These are phyloP conservation scores for Microctonus hyperodae DNA, from an alignment of 2,888 invertebrate genomes.

Conservation along the genomic window DNA sequence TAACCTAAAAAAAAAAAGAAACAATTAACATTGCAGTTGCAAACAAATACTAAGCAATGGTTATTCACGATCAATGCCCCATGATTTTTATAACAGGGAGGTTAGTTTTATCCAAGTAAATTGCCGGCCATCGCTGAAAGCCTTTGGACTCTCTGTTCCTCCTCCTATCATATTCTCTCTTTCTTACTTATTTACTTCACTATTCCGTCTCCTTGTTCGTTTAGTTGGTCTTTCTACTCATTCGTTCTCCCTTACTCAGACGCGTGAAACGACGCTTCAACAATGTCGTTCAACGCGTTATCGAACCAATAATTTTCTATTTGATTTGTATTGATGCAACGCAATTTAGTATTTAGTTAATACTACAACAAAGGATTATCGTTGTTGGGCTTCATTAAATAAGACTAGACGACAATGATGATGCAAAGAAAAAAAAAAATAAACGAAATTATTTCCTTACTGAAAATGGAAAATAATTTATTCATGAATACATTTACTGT, in stretches of 20 bases:
- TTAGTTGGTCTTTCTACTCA: neutral
- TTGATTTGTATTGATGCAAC: constrained; percentile 2
- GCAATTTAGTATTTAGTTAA: neutral
- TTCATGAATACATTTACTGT: neutral
- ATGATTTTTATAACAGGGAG: constrained; percentile 11
- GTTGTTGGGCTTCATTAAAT: constrained; percentile 8
- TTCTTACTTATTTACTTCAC: neutral
- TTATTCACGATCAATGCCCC: neutral
- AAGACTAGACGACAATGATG: neutral
- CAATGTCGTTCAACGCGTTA: constrained; percentile 25
- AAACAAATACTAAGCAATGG: neutral
- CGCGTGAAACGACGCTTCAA: constrained; percentile 25
- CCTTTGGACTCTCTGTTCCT: constrained; percentile 6
- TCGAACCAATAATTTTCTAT: constrained; percentile 24
- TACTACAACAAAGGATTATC: neutral
- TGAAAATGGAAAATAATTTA: no score
- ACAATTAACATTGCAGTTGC: neutral
- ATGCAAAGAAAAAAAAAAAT: neutral
- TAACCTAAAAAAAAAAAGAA: neutral
- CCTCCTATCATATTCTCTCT: neutral
- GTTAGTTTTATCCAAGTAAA: constrained; percentile 10
- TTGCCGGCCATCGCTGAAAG: constrained; percentile 19
- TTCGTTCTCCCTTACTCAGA: neutral
- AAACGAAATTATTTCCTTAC: no score
- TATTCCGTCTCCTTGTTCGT: neutral